Evolutionary conservation across 2,113 vertebrate genomes (phyloP), one percentile per base, ranked within the genome.

Genomic region (Melierax canorus): DNA sequence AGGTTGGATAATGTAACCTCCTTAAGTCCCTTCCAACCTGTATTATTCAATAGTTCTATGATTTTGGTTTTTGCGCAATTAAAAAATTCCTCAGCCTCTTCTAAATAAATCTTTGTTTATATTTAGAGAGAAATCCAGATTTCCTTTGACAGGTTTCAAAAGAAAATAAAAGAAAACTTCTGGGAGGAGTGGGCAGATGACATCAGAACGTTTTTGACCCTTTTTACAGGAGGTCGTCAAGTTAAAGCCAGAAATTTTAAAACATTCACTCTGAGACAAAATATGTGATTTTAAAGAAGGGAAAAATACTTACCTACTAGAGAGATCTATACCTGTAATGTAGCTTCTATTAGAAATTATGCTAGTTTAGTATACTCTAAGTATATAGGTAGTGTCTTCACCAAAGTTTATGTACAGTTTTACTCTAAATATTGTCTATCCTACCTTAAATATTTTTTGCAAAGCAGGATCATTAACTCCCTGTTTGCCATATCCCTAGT

Each of bases 131-230:
- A 71, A 87, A 48, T 74, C 13, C 23, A 24, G 16, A 39, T 72
- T 78, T 73, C 14, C 39, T 67, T 15, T 74, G 53, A 39, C 26
- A n/a, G 12, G 41, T 83, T 77, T 88, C 32, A 83, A 67, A 91
- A 50, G 48, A 82, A 72, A 83, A 66, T 2, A 82, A 55, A 60
- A 60, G 34, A 32, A 68, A 66, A 72, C 8, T 55, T 72, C n/a
- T 7, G 4, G 12, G 20, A 5, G 8, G 34, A 45, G 17, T 9
- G 4, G 20, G 6, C 4, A 26, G 30, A 50, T 0, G 3, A n/a
- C 16, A 39, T 19, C 80, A 53, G 12, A 73, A 55, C 15, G 27
- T 53, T 50, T 67, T 53, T 48, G 32, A 59, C 17, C 17, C 30
- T 55, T 62, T 39, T 8, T 38, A 67, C 45, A 34, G 12, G 50